These are phyloP conservation scores for Noturus placidus DNA, from an alignment of 2,113 vertebrate species.

Conservation along the genomic window DNA sequence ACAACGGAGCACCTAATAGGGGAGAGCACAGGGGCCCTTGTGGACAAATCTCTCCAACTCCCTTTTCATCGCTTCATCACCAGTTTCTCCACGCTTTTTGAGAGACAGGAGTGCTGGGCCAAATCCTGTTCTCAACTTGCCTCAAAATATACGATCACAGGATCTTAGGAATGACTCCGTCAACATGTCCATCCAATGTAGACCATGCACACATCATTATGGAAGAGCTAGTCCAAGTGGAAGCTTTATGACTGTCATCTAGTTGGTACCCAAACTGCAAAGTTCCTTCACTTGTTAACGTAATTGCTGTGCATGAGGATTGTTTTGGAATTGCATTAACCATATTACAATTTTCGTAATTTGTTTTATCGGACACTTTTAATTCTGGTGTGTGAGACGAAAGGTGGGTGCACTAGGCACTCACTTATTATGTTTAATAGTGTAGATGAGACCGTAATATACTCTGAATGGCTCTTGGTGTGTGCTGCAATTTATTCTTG, in stretches of 20 bases:
- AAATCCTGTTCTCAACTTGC: neutral
- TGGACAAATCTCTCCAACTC: conserved; percentile 27
- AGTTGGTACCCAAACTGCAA: neutral
- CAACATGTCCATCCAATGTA: neutral
- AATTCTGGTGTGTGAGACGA: conserved; percentile 42
- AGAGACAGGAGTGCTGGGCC: neutral
- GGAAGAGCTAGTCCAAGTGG: neutral
- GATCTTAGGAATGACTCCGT: neutral
- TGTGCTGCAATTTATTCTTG: conserved; percentile 52
- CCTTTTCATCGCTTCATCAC: neutral
- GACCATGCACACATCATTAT: neutral
- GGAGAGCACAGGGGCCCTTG: neutral
- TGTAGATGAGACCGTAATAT: conserved; percentile 61
- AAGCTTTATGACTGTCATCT: neutral
- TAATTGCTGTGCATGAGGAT: conserved; percentile 25
- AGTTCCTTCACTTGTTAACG: conserved; percentile 3
- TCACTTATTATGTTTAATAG: conserved; percentile 55
- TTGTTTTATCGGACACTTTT: conserved; percentile 51
- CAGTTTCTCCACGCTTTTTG: neutral
- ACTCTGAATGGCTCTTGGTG: conserved; percentile 57
- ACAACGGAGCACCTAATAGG: conserved; percentile 31
- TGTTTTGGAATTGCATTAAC: conserved; percentile 49
- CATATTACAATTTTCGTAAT: conserved; percentile 53
- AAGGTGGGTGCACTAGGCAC: conserved; percentile 50
- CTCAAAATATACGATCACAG: neutral